These are phyloP conservation scores for Spea bombifrons DNA, from an alignment of 2,113 vertebrate species.

Conservation along the genomic window DNA sequence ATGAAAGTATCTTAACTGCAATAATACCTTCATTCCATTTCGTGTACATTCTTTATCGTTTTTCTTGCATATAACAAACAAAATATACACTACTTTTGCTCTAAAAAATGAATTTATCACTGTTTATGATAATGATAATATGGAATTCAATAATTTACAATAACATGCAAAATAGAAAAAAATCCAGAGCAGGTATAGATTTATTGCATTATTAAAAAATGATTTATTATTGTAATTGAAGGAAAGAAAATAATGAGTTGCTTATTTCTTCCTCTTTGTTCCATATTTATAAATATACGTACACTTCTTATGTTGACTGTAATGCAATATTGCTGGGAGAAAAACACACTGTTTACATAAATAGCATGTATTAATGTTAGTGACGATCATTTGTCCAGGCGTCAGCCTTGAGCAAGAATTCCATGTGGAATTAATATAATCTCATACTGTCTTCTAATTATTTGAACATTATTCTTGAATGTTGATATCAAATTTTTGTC, in stretches of 20 bases:
- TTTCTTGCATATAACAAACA: background rate
- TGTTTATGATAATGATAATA: background rate
- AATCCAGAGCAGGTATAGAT: background rate
- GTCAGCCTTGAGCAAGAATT: no score
- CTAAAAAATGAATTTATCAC: background rate
- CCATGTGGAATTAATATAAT: no score
- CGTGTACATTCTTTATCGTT: conserved; percentile 3
- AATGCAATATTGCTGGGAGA: background rate
- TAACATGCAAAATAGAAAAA: background rate
- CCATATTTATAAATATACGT: background rate
- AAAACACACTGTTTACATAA: background rate
- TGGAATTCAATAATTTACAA: background rate
- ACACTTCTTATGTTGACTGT: background rate
- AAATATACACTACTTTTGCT: conserved; percentile 7
- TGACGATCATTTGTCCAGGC: no score
- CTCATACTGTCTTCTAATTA: no score
- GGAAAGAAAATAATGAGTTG: background rate
- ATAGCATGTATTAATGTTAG: no score
- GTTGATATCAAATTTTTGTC: no score
- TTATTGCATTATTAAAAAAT: background rate
- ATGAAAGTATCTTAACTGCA: conserved; percentile 27
- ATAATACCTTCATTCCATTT: conserved; percentile 24
- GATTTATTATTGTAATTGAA: background rate
- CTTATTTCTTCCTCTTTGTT: background rate
- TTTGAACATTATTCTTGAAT: no score